These are phyloP conservation scores for Lithophane semibrunnea DNA, from an alignment of 2,888 invertebrate species.

Conservation along the genomic window DNA sequence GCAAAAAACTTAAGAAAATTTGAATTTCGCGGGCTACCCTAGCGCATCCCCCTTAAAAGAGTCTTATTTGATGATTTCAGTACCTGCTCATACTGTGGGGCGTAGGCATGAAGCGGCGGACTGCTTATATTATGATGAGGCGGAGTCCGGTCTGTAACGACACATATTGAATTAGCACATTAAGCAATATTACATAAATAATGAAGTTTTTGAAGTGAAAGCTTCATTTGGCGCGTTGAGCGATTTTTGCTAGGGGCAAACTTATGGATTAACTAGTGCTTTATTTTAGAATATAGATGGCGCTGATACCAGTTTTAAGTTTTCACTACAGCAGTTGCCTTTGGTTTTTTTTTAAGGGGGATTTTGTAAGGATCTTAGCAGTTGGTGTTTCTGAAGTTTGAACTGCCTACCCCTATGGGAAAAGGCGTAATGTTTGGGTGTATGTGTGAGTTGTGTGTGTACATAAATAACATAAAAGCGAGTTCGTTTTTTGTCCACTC, in stretches of 20 bases:
- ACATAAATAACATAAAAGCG: slow-evolving; percentile 12
- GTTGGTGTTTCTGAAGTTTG: neutral
- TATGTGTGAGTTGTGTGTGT: neutral
- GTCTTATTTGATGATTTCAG: neutral
- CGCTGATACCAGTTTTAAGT: too few relatives aligned
- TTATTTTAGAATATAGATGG: too few relatives aligned
- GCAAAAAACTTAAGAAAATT: too few relatives aligned
- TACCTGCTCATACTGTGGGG: slow-evolving; percentile 70
- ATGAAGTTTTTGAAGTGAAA: too few relatives aligned
- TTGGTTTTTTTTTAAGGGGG: neutral
- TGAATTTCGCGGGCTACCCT: too few relatives aligned
- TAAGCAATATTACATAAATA: slow-evolving; percentile 21
- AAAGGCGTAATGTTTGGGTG: neutral
- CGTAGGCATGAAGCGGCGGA: slow-evolving; percentile 71
- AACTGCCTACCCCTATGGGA: neutral
- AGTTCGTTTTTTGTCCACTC: neutral
- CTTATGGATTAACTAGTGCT: too few relatives aligned
- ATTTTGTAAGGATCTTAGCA: neutral
- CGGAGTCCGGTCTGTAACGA: slow-evolving; percentile 73
- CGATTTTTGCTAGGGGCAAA: too few relatives aligned
- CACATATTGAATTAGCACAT: slow-evolving; percentile 38
- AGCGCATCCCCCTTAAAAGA: too few relatives aligned
- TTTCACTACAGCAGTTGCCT: too few relatives aligned
- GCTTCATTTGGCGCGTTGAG: too few relatives aligned
- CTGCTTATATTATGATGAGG: slow-evolving; percentile 75